Evolutionary conservation across 2,113 vertebrate species (phyloP), one percentile per base, ranked within the genome.

Genomic region (Alces alces): DNA sequence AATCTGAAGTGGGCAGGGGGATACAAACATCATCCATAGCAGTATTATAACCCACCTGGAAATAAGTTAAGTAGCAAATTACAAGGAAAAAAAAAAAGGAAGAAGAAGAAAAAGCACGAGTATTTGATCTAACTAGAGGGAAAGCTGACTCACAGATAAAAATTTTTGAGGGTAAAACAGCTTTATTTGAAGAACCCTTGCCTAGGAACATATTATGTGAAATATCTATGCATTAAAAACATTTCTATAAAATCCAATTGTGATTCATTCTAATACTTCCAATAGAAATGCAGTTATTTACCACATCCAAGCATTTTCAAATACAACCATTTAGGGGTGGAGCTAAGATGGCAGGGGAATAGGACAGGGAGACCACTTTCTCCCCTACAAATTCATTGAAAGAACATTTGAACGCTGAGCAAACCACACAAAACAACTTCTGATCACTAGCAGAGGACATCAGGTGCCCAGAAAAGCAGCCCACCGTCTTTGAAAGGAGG

Each of bases 161-260:
- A 80, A 86, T 50, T 89, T n/a, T 90, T 85, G 36, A 93, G 39
- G 55, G 73, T 23, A n/a, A 90, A 85, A 52, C 14, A 78, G 57
- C 28, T 89, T 91, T 91, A 85, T 82, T 55, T 43, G 39, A 86
- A 95, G 55, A 95, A 95, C 11, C 0, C 11, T 91, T 91, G 30
- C 60, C 60, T 96, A 91, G 33, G 25, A 97, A 91, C 30, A 50
- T 36, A 66, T 88, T 80, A 76, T 83, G 30, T 93, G 86, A 97
- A 97, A 94, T 91, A 96, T 47, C 45, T 91, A 16, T 57, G 15
- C 58, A 57, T 93, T 96, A 78, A 96, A 94, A 83, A 50, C 3
- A 93, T 95, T 84, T 96, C 96, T 92, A 60, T 97, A 76, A 97
- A 95, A 97, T 93, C 47, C 83, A 95, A 55, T 79, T 94, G 64